Evolutionary conservation across 2,888 invertebrate species (phyloP).

Genomic region (Cerceris ruficornis): DNA sequence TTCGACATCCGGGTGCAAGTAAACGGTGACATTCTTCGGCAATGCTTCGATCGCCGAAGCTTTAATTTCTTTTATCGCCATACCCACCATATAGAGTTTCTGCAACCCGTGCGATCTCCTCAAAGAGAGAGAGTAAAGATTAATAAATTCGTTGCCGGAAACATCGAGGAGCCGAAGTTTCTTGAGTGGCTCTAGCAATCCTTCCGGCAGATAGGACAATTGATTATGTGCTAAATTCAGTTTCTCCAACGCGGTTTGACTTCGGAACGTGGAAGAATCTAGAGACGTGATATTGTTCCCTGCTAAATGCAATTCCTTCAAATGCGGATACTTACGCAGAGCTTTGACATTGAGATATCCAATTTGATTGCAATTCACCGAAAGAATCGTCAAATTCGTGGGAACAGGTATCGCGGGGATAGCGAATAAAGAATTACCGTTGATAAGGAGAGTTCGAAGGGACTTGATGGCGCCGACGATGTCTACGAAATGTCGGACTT

Average conservation of each 20-base stretch:
- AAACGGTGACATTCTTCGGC: too few species aligned
- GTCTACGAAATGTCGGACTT: not conserved
- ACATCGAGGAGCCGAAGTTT: constrained; percentile 65
- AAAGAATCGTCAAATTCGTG: constrained; percentile 59
- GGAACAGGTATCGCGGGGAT: constrained; percentile 59
- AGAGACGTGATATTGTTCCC: constrained; percentile 61
- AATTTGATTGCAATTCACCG: constrained; percentile 67
- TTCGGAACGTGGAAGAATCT: constrained; percentile 56
- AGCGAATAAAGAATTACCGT: constrained; percentile 59
- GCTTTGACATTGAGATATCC: constrained; percentile 44
- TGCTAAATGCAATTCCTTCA: constrained; percentile 65
- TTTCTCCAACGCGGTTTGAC: not conserved
- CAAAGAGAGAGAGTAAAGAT: not conserved
- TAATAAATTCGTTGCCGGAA: constrained; percentile 47
- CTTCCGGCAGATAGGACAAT: not conserved
- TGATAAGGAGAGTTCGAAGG: constrained; percentile 62
- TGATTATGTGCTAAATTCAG: not conserved
- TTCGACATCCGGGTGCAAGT: too few species aligned
- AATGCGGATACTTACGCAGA: constrained; percentile 55
- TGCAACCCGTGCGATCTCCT: too few species aligned
- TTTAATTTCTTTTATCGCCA: too few species aligned
- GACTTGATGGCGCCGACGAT: constrained; percentile 56
- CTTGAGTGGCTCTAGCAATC: constrained; percentile 2
- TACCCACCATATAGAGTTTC: too few species aligned
- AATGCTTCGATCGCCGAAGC: too few species aligned